Evolutionary conservation across 2,113 vertebrate genomes (phyloP).

Genomic region (Cephalopholis sonnerati): DNA sequence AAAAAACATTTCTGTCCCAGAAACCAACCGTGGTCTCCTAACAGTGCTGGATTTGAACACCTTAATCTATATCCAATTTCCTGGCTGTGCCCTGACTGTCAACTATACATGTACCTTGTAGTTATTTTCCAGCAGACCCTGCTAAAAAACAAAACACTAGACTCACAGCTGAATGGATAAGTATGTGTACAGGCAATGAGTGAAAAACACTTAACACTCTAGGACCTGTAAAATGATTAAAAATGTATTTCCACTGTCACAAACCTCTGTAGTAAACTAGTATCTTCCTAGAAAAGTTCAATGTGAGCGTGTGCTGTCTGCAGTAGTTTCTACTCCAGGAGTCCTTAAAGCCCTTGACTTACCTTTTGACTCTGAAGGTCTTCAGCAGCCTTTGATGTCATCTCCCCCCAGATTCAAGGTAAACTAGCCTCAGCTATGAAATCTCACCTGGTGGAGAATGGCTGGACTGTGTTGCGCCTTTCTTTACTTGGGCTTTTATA

Average conservation of each 20-base stretch:
- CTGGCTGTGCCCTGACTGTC: neutral
- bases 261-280: neutral
- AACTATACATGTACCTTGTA: neutral
- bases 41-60: neutral
- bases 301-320: neutral
- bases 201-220: neutral
- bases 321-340: neutral
- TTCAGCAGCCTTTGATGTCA: constrained; percentile 40
- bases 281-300: neutral
- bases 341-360: constrained; percentile 61
- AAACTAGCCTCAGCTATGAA: constrained; percentile 30
- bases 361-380: constrained; percentile 66
- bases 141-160: neutral
- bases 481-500: neutral
- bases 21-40: neutral
- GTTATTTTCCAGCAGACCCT: neutral
- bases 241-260: neutral
- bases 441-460: neutral
- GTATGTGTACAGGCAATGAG: neutral
- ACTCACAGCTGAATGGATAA: neutral
- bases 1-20: neutral
- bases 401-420: constrained; percentile 41
- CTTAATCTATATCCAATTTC: too few species aligned
- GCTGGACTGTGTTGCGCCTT: neutral
- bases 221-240: neutral